Base-by-base conservation (phyloP, 1,140 invertebrate genomes). In the Drosophila eugracilis region DNA sequence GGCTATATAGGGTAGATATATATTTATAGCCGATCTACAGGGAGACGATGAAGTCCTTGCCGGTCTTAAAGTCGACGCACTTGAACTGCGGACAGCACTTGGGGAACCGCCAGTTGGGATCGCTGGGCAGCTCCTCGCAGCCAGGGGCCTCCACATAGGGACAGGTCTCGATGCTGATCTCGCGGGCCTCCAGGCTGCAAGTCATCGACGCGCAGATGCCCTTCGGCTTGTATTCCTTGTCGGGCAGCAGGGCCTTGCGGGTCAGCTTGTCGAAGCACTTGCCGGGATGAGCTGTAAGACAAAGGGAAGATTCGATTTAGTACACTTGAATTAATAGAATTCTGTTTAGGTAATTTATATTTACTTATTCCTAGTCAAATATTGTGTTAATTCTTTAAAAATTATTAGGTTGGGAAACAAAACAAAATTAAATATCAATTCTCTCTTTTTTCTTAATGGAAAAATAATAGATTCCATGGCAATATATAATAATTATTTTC, bases 81-180 rank as follows among this genome's bases (percentile, higher is more conserved):
- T 91, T 91, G 58, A 89, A 91, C 70, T 91, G 90, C 26, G 90
- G 90, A 75, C 90, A 91, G 50, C 90, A 91, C 54, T 91, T 91
- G 67, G 90, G 90, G 69, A 86, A 91, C 55, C 80, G 76, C 90
- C 90, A 91, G 71, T 78, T 78, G 45, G 79, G 77, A 58, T 91
- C 80, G 30, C 73, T 78, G 49, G 90, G 83, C 55, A 91, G 78
- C 78, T 91, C 90, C 75, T 90, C 84, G 69, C 90, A 91, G 67
- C 86, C 90, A 63, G 90, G 90, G 72, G 89, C 89, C 44, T 91
- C 90, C 49, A 91, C 67, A 24, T 86, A 83, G 55, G 90, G 90
- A 73, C 90, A 91, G 45, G 90, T 91, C 79, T 91, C 90, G 74
- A 91, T 91, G 69, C 89, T 90, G 58, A 91, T 91, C 52, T 88